A percentile compares a stretch with the other conserved stretches of the same genome.
Evolutionary conservation across 1,140 invertebrate genomes (phyloP).

Genomic region (Patella vulgata): DNA sequence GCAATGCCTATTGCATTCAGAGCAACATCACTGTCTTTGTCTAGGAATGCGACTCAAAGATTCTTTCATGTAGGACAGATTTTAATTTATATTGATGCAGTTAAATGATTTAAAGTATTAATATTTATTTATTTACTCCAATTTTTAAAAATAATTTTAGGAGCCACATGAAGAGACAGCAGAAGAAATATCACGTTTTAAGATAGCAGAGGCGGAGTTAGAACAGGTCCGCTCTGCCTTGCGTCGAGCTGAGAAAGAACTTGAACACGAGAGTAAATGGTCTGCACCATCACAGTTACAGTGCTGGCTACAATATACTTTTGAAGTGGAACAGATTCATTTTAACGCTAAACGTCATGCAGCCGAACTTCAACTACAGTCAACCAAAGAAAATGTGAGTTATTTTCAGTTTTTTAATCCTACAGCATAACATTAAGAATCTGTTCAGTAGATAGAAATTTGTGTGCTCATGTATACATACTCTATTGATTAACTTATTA

Average conservation of each 20-base stretch:
- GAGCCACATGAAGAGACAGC: background rate
- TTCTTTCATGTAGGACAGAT: no score
- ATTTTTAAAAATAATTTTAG: no score
- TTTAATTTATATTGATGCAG: no score
- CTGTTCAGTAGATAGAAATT: no score
- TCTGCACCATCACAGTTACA: constrained; percentile 88
- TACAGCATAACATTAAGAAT: background rate
- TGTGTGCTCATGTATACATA: no score
- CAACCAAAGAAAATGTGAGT: constrained; percentile 87
- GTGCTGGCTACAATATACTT: constrained; percentile 92
- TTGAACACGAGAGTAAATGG: constrained; percentile 79
- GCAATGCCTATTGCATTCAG: no score
- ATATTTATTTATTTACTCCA: no score
- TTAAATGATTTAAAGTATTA: no score
- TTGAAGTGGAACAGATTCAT: constrained; percentile 90
- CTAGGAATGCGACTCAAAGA: no score
- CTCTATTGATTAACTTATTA: background rate
- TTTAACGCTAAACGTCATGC: constrained; percentile 86
- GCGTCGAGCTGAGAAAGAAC: constrained; percentile 84
- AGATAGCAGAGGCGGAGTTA: constrained; percentile 47
- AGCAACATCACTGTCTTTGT: no score
- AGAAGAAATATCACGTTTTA: constrained; percentile 41
- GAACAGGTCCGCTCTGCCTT: constrained; percentile 75
- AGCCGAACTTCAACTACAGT: constrained; percentile 87
- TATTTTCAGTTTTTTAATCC: background rate